phyloP scores from a whole-genome alignment of 2,797 vertebrate genomes.

The Podarcis siculus region DNA sequence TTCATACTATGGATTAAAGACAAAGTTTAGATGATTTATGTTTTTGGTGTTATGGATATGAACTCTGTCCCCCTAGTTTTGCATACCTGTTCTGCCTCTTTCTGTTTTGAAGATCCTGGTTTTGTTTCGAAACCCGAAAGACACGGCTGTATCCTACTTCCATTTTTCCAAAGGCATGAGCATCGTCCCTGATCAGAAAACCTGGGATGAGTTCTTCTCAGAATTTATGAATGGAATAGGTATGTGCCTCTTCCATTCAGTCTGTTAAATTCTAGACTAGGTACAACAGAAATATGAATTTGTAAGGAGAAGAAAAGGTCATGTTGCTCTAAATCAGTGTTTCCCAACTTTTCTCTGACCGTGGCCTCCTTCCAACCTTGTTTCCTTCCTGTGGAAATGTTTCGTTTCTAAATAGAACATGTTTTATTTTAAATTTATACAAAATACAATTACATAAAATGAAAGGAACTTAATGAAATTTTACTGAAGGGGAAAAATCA shows the following conservation, averaged over 20 bases:
- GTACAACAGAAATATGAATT: neutral
- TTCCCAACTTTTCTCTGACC: too few species aligned
- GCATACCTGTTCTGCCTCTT: neutral
- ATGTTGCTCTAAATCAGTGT: too few species aligned
- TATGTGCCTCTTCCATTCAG: constrained; percentile 43
- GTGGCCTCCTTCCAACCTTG: too few species aligned
- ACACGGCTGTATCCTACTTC: constrained; percentile 81
- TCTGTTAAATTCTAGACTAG: neutral
- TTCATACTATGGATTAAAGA: neutral
- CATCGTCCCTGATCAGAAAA: constrained; percentile 50
- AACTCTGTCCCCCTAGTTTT: neutral
- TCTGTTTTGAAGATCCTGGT: constrained; percentile 75
- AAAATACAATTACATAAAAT: too few species aligned
- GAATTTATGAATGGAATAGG: constrained; percentile 81
- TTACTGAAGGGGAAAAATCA: too few species aligned
- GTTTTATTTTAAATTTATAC: too few species aligned
- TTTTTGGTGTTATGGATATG: neutral
- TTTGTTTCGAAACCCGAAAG: constrained; percentile 84
- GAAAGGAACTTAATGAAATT: too few species aligned
- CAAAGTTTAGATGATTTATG: neutral
- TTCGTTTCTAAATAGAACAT: too few species aligned
- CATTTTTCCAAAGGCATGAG: constrained; percentile 82
- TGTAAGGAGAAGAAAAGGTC: too few species aligned
- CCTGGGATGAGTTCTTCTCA: constrained; percentile 81
- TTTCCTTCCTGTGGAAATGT: too few species aligned